A percentile compares a stretch with the other conserved stretches of the same genome.
These are phyloP conservation scores for Phalacrocorax aristotelis DNA, from an alignment of 2,113 vertebrate genomes.

Conservation along the genomic window DNA sequence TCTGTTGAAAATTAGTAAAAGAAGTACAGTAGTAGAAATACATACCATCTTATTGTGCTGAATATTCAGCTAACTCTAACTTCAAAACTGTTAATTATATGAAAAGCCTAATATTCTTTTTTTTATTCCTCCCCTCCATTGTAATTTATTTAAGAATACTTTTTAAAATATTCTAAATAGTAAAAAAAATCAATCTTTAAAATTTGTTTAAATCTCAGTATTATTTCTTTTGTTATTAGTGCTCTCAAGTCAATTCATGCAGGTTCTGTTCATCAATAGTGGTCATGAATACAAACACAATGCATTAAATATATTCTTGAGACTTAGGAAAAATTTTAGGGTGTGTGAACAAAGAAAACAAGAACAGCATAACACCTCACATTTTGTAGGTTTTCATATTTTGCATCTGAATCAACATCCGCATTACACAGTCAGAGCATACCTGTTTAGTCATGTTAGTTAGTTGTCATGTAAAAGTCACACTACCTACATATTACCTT, in stretches of 20 bases:
- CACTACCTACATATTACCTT: not conserved
- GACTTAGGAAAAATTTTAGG: not conserved
- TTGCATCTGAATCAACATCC: not conserved
- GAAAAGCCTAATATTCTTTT: not conserved
- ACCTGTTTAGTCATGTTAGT: not conserved
- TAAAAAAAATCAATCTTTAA: not conserved
- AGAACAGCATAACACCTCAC: accelerated
- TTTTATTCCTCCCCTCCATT: not conserved
- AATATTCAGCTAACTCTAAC: not conserved
- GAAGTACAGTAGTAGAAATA: not conserved
- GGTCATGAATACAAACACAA: not conserved
- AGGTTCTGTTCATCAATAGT: not conserved
- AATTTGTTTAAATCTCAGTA: not conserved
- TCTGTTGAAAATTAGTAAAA: not conserved
- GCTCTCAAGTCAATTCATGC: not conserved
- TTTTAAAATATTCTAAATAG: not conserved
- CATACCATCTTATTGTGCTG: not conserved
- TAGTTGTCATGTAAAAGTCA: not conserved
- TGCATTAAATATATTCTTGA: not conserved
- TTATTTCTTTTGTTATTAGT: not conserved
- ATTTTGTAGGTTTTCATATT: not conserved
- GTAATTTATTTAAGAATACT: not conserved
- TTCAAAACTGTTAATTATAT: not conserved
- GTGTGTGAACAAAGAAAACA: not conserved
- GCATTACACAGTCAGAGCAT: not conserved